phyloP scores from a whole-genome alignment of 2,888 invertebrate genomes.

The Noctua janthe region DNA sequence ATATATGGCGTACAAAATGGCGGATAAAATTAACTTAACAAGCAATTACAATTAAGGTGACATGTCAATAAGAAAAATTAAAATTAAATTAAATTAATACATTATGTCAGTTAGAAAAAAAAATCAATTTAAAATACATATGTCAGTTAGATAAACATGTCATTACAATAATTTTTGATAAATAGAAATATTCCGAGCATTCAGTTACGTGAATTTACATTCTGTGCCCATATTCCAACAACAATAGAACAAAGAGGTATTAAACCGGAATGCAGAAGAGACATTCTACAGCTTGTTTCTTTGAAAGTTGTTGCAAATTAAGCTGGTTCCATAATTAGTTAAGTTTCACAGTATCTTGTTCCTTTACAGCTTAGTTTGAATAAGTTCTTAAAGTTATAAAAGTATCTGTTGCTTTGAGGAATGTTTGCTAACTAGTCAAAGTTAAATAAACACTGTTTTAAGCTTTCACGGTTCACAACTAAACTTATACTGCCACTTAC shows the following conservation, averaged over 20 bases:
- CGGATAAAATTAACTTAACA: too few species aligned
- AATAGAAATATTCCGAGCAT: too few species aligned
- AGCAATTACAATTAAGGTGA: too few species aligned
- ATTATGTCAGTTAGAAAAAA: too few species aligned
- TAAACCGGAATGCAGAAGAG: slow-evolving; percentile 23
- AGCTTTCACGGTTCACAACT: too few species aligned
- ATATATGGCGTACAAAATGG: too few species aligned
- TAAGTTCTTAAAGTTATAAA: slow-evolving; percentile 6
- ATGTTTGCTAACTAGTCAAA: not conserved
- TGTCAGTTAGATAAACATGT: too few species aligned
- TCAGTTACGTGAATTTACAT: slow-evolving; percentile 10
- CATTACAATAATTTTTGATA: too few species aligned
- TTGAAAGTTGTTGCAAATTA: not conserved
- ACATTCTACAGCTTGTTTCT: not conserved
- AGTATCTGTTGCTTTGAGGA: not conserved
- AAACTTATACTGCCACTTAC: too few species aligned
- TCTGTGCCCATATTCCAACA: slow-evolving; percentile 4
- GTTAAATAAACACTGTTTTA: not conserved
- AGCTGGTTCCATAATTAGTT: slow-evolving; percentile 13
- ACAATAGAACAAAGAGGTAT: slow-evolving; percentile 52
- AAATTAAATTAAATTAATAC: too few species aligned
- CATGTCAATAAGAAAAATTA: too few species aligned
- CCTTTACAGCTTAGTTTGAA: not conserved
- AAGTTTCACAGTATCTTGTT: slow-evolving; percentile 17
- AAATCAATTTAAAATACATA: too few species aligned